These are phyloP conservation scores for Ariolimax columbianus DNA, from an alignment of 2,888 invertebrate genomes.

Conservation along the genomic window DNA sequence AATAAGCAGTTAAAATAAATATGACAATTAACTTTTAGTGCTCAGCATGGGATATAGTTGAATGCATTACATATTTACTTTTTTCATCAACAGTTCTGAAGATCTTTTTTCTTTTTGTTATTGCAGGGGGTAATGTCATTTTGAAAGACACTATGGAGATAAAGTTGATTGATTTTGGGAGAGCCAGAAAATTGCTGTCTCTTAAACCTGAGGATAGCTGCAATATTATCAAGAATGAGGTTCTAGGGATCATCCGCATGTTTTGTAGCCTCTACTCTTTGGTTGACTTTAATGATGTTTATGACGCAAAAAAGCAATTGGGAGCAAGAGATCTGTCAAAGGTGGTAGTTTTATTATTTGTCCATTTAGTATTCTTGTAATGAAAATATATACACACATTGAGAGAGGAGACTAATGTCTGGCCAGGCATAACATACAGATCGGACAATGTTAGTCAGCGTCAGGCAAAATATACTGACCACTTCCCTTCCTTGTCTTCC, in stretches of 20 bases:
- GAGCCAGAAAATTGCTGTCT: constrained; percentile 38
- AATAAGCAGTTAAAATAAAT: too few species aligned
- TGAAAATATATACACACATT: too few species aligned
- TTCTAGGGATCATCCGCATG: constrained; percentile 60
- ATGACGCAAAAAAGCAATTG: constrained; percentile 31
- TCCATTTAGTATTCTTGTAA: background rate
- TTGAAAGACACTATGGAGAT: constrained; percentile 57
- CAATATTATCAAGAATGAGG: constrained; percentile 55
- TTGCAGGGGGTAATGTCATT: constrained; percentile 67
- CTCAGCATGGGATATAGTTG: too few species aligned
- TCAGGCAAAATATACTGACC: too few species aligned
- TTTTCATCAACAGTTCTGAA: too few species aligned
- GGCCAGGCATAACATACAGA: too few species aligned
- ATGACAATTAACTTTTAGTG: too few species aligned
- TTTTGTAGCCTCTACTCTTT: constrained; percentile 64
- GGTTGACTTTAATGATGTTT: constrained; percentile 60
- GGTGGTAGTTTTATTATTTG: constrained; percentile 2
- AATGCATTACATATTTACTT: background rate
- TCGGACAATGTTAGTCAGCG: too few species aligned
- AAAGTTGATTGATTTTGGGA: constrained; percentile 67
- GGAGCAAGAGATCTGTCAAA: constrained; percentile 15
- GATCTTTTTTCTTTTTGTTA: background rate
- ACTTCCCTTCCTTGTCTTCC: too few species aligned
- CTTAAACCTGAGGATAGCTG: background rate
- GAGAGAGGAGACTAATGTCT: too few species aligned